phyloP scores from a whole-genome alignment of 2,113 vertebrate species.

The Antidorcas marsupialis region DNA sequence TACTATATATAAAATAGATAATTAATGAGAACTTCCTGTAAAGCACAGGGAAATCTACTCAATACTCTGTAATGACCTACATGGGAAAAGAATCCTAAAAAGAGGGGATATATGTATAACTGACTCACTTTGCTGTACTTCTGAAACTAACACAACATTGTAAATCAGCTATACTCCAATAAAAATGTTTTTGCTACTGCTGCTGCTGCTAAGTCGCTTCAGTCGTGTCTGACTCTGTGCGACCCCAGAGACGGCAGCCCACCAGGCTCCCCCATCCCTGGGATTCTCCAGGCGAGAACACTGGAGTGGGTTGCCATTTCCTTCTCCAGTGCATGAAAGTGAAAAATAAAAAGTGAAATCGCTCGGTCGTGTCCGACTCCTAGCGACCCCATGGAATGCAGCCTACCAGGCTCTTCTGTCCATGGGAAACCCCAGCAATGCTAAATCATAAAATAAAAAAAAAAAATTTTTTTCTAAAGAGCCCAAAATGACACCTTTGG shows the following conservation, averaged over 20 bases:
- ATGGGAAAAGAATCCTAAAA: background rate
- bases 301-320: no score
- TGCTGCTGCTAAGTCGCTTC: no score
- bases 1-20: background rate
- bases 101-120: background rate
- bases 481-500: background rate
- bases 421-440: background rate
- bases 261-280: no score
- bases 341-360: no score
- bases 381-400: no score
- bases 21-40: background rate
- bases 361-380: no score
- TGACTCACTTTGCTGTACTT: background rate
- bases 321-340: no score
- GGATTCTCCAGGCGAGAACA: no score
- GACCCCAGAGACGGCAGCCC: no score
- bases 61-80: background rate
- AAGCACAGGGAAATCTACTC: background rate
- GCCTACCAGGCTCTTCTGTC: no score
- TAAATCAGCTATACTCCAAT: background rate
- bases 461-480: background rate
- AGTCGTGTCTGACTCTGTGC: no score
- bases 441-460: background rate
- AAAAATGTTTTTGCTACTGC: background rate
- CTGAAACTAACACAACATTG: background rate